Conservation (phyloP, 2,888 invertebrate species). For the Microdon myrmicae region DNA sequence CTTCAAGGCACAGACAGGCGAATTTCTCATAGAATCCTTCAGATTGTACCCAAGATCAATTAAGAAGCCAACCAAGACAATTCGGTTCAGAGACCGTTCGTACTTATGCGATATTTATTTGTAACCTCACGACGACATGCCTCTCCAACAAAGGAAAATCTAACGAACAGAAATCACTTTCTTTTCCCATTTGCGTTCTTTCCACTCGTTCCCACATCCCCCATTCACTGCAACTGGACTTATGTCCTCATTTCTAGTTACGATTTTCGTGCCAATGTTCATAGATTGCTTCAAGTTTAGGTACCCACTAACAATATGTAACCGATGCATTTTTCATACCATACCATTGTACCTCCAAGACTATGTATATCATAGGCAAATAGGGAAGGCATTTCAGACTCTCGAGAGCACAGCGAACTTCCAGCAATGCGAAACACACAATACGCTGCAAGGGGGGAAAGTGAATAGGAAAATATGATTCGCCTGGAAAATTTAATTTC, state of each 20-base stretch:
- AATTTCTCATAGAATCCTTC: no score
- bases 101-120: constrained; percentile 24
- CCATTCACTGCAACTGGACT: constrained; percentile 7
- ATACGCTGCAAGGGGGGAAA: constrained; percentile 30
- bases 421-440: constrained; percentile 18
- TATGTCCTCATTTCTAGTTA: constrained; percentile 27
- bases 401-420: constrained; percentile 40
- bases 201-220: constrained; percentile 1
- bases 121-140: constrained; percentile 39
- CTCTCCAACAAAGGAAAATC: constrained; percentile 19
- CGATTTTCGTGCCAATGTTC: constrained; percentile 37
- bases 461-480: constrained; percentile 30
- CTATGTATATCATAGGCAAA: no score
- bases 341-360: no score
- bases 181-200: constrained; percentile 15
- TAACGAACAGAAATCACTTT: constrained; percentile 40
- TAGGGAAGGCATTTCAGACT: constrained; percentile 26
- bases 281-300: constrained; percentile 14
- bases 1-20: no score
- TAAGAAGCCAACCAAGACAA: constrained; percentile 25
- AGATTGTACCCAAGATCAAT: constrained; percentile 23
- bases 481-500: constrained; percentile 53
- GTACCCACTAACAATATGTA: constrained; percentile 25
- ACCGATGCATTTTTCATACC: not conserved
- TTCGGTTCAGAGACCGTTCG: constrained; percentile 20